Percentiles rank a stretch among this genome's conserved stretches.
phyloP scores from a whole-genome alignment of 2,797 vertebrate genomes.

The Acomys russatus region DNA sequence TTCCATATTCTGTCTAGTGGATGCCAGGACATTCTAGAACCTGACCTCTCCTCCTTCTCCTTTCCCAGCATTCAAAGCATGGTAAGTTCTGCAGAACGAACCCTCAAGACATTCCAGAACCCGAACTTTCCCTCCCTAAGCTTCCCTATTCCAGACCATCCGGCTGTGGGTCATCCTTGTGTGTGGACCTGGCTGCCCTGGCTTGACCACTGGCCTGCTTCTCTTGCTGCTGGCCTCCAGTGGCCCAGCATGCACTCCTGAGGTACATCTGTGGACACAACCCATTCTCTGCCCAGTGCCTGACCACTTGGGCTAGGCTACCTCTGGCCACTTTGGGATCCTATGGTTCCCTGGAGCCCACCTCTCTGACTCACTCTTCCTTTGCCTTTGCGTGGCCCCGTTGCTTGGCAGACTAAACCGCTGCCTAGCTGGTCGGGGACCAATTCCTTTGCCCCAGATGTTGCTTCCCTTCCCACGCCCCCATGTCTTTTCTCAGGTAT shows the following conservation, averaged over 20 bases:
- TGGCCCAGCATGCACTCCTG: not conserved
- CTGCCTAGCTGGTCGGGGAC: not conserved
- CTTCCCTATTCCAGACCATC: not conserved
- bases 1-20: not conserved
- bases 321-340: not conserved
- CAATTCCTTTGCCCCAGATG: not conserved
- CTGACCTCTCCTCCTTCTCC: not conserved
- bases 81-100: not conserved
- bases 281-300: not conserved
- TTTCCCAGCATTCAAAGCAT: not conserved
- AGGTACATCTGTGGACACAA: not conserved
- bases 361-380: not conserved
- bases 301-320: not conserved
- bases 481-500: not conserved
- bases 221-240: not conserved
- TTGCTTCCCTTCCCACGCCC: not conserved
- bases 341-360: not conserved
- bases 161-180: not conserved
- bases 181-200: not conserved
- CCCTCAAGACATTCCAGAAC: not conserved
- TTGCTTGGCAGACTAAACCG: not conserved
- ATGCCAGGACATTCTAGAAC: not conserved
- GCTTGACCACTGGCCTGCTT: not conserved
- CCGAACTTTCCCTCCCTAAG: too few species aligned
- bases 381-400: not conserved